phyloP scores from a whole-genome alignment of 2,888 invertebrate species.

The Rosalia funebris region DNA sequence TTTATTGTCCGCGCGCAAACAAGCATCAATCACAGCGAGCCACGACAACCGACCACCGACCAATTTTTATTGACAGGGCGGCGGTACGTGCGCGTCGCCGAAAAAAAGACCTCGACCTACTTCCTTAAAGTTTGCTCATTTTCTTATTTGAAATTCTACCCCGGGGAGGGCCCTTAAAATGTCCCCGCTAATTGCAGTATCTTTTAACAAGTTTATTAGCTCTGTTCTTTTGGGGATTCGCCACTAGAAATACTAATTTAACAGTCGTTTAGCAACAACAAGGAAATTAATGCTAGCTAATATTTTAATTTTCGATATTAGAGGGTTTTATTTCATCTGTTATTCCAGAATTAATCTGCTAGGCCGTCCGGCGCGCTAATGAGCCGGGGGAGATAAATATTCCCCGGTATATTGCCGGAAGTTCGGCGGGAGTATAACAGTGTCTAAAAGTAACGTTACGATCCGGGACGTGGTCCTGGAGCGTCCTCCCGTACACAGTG shows the following conservation, averaged over 20 bases:
- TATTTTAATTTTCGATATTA: not conserved
- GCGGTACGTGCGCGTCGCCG: not conserved
- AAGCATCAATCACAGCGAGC: slow-evolving; percentile 14
- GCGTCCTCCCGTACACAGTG: too few species aligned
- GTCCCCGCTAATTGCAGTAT: slow-evolving; percentile 3
- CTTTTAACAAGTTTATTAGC: slow-evolving; percentile 11
- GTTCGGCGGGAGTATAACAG: too few species aligned
- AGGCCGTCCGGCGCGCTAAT: not conserved
- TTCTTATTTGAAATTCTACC: slow-evolving; percentile 18
- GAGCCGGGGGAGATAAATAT: not conserved
- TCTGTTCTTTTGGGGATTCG: slow-evolving; percentile 10
- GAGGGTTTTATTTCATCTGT: not conserved
- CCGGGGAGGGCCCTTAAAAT: slow-evolving; percentile 3
- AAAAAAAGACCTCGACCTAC: not conserved
- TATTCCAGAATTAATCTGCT: not conserved
- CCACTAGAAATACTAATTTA: slow-evolving; percentile 11
- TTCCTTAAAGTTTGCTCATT: slow-evolving; percentile 8
- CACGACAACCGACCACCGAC: slow-evolving; percentile 12
- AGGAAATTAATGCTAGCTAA: not conserved
- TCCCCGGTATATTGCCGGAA: not conserved
- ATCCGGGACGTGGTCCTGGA: too few species aligned
- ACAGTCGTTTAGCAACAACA: slow-evolving; percentile 10
- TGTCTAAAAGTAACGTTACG: too few species aligned
- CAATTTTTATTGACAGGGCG: slow-evolving; percentile 14
- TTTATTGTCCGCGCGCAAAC: slow-evolving; percentile 10